Base-by-base conservation (phyloP, 1,140 invertebrate species). In the Apis cerana region DNA sequence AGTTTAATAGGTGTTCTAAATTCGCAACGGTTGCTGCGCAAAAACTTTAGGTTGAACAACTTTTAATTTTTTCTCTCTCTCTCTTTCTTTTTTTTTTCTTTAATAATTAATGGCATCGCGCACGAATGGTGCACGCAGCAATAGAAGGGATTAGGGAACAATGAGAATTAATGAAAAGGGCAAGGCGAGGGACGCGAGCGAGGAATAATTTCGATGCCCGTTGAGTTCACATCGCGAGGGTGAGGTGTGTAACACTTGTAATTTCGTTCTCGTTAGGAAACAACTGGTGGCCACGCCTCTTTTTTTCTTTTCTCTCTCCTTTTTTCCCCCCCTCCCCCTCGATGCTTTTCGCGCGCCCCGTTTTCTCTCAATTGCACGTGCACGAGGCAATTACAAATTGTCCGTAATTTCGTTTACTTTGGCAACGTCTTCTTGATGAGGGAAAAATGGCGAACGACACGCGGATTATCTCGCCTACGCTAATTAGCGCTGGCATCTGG, bases 251-350 rank as follows among this genome's bases (percentile, higher is more conserved):
- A 82, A 85, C 78, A 85, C 83, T 84, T 82, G 88, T 89, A 89
- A 89, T 89, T 89, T 89, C 81, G 85, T 89, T 89, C 84, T 80
- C 81, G 85, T 85, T 80, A 85, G 78, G 85, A 89, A 89, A 89
- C 88, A 88, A 86, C 86, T 85, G 85, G 75, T 85, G 80, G 50
- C 54, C 86, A 75, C 19, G 15, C 54, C 56, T 67, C 58, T 81
- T 84, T 56, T 68, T 75, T 61, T 76, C 74, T n/a, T 43, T 54
- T 23, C 56, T 48, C 52, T 64, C 74, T 67, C 19, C 33, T 68
- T 80, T 43, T 43, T 43, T 56, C 74, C 67, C 27, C 74, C 67
- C n/a, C 33, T 68, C 76, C 59, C 23, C 59, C 64, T 56, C 56
- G 33, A 56, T 48, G 54, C 82, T 70, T 76, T 75, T 76, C 69